Percentiles rank a stretch among this genome's conserved stretches.
phyloP scores from a whole-genome alignment of 2,797 vertebrate genomes.

The Heteromormyrus szaboi region DNA sequence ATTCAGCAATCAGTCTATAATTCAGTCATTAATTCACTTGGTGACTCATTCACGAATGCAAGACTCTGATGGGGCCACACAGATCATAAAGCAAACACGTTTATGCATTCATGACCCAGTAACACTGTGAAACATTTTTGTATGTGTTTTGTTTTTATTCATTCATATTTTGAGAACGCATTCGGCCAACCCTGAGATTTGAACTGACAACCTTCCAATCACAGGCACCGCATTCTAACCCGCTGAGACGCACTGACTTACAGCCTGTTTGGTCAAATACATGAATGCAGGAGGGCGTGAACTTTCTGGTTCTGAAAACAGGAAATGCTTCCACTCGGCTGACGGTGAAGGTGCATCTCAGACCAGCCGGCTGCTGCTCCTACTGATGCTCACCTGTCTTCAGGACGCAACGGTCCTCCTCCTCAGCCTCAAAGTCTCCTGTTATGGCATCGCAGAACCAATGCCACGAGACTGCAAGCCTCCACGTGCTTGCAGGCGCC shows the following conservation, averaged over 20 bases:
- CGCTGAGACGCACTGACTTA: background rate
- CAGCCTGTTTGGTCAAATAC: background rate
- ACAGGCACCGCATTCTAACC: background rate
- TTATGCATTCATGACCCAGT: background rate
- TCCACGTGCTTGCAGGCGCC: conserved; percentile 28
- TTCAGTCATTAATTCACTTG: background rate
- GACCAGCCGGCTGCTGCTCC: background rate
- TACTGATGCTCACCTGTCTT: background rate
- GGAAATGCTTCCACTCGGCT: background rate
- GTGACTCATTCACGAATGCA: background rate
- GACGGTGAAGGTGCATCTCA: background rate
- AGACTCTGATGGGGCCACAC: background rate
- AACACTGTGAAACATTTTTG: background rate
- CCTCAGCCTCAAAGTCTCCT: background rate
- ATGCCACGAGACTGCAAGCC: conserved; percentile 13
- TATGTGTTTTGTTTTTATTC: background rate
- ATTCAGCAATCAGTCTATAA: background rate
- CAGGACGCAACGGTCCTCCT: background rate
- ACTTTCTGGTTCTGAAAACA: background rate
- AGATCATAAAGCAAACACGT: background rate
- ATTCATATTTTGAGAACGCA: background rate
- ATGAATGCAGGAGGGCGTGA: background rate
- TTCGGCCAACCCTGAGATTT: background rate
- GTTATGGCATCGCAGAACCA: background rate
- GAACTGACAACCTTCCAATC: background rate